Evolutionary conservation across 2,888 invertebrate genomes (phyloP), one percentile per base, ranked within the genome.

Genomic region (Artemia sinica): DNA sequence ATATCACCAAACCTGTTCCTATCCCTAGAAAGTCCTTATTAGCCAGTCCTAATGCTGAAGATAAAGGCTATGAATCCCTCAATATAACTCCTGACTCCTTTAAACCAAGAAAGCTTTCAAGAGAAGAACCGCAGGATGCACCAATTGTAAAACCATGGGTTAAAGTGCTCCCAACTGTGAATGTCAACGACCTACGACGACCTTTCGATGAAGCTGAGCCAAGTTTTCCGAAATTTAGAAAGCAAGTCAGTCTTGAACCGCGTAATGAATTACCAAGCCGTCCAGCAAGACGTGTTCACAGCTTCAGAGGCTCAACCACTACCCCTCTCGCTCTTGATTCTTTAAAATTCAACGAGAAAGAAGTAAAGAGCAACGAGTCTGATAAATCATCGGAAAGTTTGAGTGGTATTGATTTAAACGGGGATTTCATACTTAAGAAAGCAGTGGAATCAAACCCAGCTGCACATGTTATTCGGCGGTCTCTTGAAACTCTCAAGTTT

Each of bases 371-470:
- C 58, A 8, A n/a, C 10, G 18, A 18, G n/a, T 14, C 18, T 8
- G 58, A 58, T 14, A 58, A 58, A 18, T 58, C 58, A 18, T 18
- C 14, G 41, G 58, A 49, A 9, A 70, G 68, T 48, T 65, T 70
- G 50, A 66, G 66, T 18, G 48, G 49, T 10, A 49, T 68, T 7
- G 68, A 70, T 50, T 50, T 70, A 49, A 68, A 70, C 51, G 50
- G 65, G 50, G 70, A 70, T 49, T 70, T 70, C 48, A 70, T 68
- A 14, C 48, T 70, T 12, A 70, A 70, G 48, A 70, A 70, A 11
- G 49, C 69, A 41, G 66, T 41, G 50, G 51, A 66, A 9, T 18
- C 67, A 50, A 10, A 49, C 18, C 49, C 41, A 14, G n/a, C 67
- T 49, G 49, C 50, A 49, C 51, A 58, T 66, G 18, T 51, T 18